Percentiles rank a stretch among this genome's conserved stretches.
Conservation (phyloP, 2,888 invertebrate species). For the Tachystola acroxantha region DNA sequence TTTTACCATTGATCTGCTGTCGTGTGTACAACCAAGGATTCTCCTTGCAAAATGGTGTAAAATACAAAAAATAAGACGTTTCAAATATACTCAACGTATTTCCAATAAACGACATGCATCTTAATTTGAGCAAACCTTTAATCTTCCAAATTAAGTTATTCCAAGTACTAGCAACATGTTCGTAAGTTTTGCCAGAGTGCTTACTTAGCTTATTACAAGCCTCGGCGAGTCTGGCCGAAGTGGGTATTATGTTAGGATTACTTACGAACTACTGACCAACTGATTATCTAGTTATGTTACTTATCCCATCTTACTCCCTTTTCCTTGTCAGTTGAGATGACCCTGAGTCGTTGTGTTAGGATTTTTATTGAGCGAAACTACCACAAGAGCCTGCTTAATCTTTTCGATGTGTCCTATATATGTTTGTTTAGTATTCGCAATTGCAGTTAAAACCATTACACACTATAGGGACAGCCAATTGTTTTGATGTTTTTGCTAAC, state of each 20-base stretch:
- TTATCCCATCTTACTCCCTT: not conserved
- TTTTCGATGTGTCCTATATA: not conserved
- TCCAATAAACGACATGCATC: too few relatives aligned
- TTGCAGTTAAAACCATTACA: too few relatives aligned
- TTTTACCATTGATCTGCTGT: too few relatives aligned
- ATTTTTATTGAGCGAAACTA: not conserved
- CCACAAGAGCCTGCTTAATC: not conserved
- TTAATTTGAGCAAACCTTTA: too few relatives aligned
- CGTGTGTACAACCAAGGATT: too few relatives aligned
- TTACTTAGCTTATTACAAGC: not conserved
- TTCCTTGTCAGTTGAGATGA: conserved; percentile 2
- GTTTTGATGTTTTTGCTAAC: too few relatives aligned
- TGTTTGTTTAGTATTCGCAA: too few relatives aligned
- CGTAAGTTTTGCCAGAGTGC: not conserved
- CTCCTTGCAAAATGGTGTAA: too few relatives aligned
- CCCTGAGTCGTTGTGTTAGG: not conserved
- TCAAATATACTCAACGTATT: too few relatives aligned
- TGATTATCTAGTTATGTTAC: conserved; percentile 12
- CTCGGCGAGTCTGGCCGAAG: not conserved
- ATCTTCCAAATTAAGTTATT: not conserved
- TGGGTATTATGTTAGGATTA: conserved; percentile 11
- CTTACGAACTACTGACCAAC: conserved; percentile 10
- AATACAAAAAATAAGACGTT: too few relatives aligned
- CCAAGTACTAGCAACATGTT: not conserved
- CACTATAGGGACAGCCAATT: too few relatives aligned